These are phyloP conservation scores for Rhaphigaster nebulosa DNA, from an alignment of 2,888 invertebrate genomes.

Conservation along the genomic window DNA sequence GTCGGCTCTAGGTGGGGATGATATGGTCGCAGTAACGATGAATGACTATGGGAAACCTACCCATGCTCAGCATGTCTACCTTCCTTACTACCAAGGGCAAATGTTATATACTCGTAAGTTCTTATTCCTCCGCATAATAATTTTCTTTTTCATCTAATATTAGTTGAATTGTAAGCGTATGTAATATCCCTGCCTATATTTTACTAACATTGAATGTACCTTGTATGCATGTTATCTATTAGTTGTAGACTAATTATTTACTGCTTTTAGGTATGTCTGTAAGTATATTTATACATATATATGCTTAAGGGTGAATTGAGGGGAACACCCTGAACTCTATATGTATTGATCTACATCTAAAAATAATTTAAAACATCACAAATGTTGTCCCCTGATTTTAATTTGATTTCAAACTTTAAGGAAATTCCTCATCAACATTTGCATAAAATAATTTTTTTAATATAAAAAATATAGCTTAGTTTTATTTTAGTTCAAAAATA, in stretches of 20 bases:
- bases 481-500: not conserved
- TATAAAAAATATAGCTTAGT: not conserved
- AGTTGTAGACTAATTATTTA: slow-evolving; percentile 43
- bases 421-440: not conserved
- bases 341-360: not conserved
- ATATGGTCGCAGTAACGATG: slow-evolving; percentile 67
- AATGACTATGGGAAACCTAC: slow-evolving; percentile 71
- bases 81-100: slow-evolving; percentile 72
- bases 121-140: slow-evolving; percentile 59
- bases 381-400: not conserved
- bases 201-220: slow-evolving; percentile 44
- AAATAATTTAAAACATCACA: not conserved
- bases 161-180: slow-evolving; percentile 20
- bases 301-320: not conserved
- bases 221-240: slow-evolving; percentile 2
- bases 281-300: not conserved
- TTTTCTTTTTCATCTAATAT: slow-evolving; percentile 58
- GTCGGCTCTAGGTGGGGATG: slow-evolving; percentile 67
- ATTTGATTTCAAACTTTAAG: not conserved
- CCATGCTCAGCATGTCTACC: slow-evolving; percentile 72
- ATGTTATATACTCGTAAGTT: slow-evolving; percentile 68
- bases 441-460: too few species aligned
- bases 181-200: slow-evolving; percentile 51
- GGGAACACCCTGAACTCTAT: not conserved
- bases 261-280: not conserved